phyloP scores from a whole-genome alignment of 2,113 vertebrate genomes.

The Phalacrocorax carbo region DNA sequence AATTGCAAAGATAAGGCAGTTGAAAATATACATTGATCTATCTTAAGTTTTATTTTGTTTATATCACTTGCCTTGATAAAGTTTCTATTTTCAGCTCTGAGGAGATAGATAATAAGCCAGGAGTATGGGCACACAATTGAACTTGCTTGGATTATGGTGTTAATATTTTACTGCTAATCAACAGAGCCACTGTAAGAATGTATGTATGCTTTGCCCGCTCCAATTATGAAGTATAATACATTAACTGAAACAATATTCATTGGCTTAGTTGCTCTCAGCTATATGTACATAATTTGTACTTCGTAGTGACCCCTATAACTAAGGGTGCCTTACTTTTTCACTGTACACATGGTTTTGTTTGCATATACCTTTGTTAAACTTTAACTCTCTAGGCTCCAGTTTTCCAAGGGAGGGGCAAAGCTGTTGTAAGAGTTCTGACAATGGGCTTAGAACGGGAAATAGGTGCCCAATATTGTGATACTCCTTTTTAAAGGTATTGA shows the following conservation, averaged over 20 bases:
- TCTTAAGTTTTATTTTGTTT: background rate
- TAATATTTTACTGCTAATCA: background rate
- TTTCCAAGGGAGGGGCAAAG: background rate
- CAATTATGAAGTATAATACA: rapidly evolving
- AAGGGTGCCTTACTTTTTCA: background rate
- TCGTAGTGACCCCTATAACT: background rate
- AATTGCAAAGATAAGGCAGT: background rate
- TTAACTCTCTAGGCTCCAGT: background rate
- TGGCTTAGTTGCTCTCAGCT: background rate
- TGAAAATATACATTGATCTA: background rate
- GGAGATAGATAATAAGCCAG: background rate
- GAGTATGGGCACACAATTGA: background rate
- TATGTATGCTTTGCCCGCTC: background rate
- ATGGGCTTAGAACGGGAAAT: background rate
- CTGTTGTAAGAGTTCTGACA: background rate
- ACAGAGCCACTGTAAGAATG: background rate
- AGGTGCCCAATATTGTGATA: background rate
- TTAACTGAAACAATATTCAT: background rate
- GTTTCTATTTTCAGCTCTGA: background rate
- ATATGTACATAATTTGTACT: background rate
- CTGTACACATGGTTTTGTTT: background rate
- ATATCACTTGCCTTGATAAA: background rate
- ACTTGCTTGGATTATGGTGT: background rate
- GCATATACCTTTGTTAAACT: background rate
- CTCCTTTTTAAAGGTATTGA: background rate